A percentile compares a stretch with the other conserved stretches of the same genome.
phyloP scores from a whole-genome alignment of 1,140 invertebrate genomes.

The Meloidogyne exigua region DNA sequence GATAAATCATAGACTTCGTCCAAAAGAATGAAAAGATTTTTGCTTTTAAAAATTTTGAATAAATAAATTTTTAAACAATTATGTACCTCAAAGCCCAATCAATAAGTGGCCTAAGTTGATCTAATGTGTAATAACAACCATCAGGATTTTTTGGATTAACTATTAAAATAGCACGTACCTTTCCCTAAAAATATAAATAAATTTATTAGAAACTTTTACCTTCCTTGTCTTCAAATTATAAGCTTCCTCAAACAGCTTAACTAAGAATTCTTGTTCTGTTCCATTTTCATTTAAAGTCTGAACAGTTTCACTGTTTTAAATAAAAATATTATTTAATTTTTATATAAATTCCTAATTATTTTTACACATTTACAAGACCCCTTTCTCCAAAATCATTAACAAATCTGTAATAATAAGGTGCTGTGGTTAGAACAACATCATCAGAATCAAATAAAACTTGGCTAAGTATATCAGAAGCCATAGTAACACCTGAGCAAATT shows the following conservation, averaged over 20 bases:
- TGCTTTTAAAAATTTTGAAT: slow-evolving; percentile 22
- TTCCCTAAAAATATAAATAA: slow-evolving; percentile 24
- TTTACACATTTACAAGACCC: slow-evolving; percentile 33
- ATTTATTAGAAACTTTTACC: neutral
- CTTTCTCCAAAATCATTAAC: slow-evolving; percentile 49
- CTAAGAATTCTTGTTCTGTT: neutral
- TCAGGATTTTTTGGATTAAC: slow-evolving; percentile 52
- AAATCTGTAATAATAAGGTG: slow-evolving; percentile 48
- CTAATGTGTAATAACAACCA: slow-evolving; percentile 44
- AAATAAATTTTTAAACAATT: neutral
- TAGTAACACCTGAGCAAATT: slow-evolving; percentile 46
- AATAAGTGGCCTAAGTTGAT: slow-evolving; percentile 40
- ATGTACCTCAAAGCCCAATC: slow-evolving; percentile 34
- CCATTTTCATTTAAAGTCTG: neutral
- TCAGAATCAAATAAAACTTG: slow-evolving; percentile 49
- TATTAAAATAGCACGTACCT: slow-evolving; percentile 45
- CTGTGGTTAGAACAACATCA: slow-evolving; percentile 35
- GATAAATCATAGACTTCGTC: slow-evolving; percentile 48
- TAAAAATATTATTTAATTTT: neutral
- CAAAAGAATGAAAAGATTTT: slow-evolving; percentile 42
- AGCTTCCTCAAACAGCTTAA: slow-evolving; percentile 18
- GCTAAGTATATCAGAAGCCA: slow-evolving; percentile 41
- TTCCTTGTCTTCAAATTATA: slow-evolving; percentile 31
- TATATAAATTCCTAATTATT: neutral
- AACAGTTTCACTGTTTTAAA: neutral